Conservation (phyloP, 2,888 invertebrate species). For the Latheticus oryzae region DNA sequence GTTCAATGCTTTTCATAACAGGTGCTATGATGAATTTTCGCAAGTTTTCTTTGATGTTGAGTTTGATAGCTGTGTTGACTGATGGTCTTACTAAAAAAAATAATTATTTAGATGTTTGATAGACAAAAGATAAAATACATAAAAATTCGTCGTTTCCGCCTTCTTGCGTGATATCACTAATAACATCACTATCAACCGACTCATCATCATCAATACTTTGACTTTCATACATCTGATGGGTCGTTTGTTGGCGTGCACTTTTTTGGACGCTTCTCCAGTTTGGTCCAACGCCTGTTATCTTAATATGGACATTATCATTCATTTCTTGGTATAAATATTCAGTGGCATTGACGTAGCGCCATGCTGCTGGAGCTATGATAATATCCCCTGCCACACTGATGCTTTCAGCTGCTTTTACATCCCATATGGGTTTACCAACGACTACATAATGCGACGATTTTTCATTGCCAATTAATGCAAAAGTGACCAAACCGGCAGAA, state of each 20-base stretch:
- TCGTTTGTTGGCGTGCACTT: constrained; percentile 39
- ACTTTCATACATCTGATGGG: background rate
- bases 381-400: constrained; percentile 72
- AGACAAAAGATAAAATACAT: constrained; percentile 39
- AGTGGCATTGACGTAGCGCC: constrained; percentile 71
- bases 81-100: constrained; percentile 66
- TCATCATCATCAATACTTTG: constrained; percentile 1
- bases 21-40: constrained; percentile 72
- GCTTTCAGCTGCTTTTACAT: constrained; percentile 68
- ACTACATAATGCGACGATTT: constrained; percentile 70
- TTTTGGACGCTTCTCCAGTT: constrained; percentile 60
- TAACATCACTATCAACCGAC: background rate
- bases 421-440: constrained; percentile 73
- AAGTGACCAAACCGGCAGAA: constrained; percentile 70
- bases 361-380: constrained; percentile 70
- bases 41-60: constrained; percentile 65
- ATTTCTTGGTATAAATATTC: constrained; percentile 71
- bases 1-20: constrained; percentile 72
- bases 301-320: constrained; percentile 69
- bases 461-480: constrained; percentile 70
- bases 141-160: constrained; percentile 42
- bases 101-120: too few relatives aligned
- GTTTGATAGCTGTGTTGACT: constrained; percentile 63
- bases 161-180: constrained; percentile 10
- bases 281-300: constrained; percentile 60